phyloP scores from a whole-genome alignment of 2,113 vertebrate genomes.

The Hippocampus barbouri region DNA sequence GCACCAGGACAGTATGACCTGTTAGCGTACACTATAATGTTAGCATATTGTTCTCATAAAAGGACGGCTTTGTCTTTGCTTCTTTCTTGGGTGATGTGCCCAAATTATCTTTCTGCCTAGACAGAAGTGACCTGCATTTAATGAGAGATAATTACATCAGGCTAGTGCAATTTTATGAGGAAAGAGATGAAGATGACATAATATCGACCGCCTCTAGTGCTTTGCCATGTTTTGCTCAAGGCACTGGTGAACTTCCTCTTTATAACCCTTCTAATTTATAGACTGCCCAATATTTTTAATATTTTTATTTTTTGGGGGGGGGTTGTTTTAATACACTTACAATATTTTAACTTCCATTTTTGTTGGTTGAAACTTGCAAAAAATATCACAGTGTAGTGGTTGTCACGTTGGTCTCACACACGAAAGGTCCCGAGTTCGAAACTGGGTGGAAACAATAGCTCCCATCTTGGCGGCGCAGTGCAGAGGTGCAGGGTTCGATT shows the following conservation, averaged over 20 bases:
- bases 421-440: no score
- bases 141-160: constrained; percentile 31
- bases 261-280: neutral
- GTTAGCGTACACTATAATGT: neutral
- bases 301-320: neutral
- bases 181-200: neutral
- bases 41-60: neutral
- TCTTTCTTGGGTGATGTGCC: constrained; percentile 9
- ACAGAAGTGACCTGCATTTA: constrained; percentile 24
- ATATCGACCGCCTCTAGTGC: neutral
- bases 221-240: neutral
- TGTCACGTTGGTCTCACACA: no score
- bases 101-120: constrained; percentile 18
- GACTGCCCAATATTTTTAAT: neutral
- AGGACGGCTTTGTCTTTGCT: neutral
- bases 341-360: neutral
- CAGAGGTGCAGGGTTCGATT: no score
- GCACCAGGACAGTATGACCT: no score
- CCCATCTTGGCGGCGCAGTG: no score
- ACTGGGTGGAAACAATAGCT: no score
- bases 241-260: neutral
- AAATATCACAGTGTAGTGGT: neutral
- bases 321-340: neutral
- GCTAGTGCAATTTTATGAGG: constrained; percentile 4
- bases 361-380: neutral